phyloP scores from a whole-genome alignment of 2,797 vertebrate species.

The Neosalanx taihuensis region DNA sequence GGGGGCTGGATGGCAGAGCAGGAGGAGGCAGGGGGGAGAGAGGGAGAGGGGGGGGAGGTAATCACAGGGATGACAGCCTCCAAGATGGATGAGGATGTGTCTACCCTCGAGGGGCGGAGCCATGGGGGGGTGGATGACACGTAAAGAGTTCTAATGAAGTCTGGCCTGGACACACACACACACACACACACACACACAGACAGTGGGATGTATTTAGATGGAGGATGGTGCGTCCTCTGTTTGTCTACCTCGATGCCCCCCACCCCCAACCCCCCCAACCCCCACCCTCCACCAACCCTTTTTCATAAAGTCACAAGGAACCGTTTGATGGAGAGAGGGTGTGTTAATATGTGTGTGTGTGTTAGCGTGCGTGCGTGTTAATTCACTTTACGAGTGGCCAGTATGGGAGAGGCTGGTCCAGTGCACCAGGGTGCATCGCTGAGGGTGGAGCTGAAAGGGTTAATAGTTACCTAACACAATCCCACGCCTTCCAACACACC shows the following conservation, averaged over 20 bases:
- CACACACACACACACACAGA: background rate
- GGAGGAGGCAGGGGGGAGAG: background rate
- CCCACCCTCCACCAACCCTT: slow-evolving; percentile 59
- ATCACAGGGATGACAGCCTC: slow-evolving; percentile 39
- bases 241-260: background rate
- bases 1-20: background rate
- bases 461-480: slow-evolving; percentile 61
- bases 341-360: slow-evolving; percentile 50
- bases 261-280: slow-evolving; percentile 41
- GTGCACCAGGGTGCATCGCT: slow-evolving; percentile 53
- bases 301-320: slow-evolving; percentile 50
- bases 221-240: slow-evolving; percentile 15
- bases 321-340: slow-evolving; percentile 18
- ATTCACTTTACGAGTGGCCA: slow-evolving; percentile 67
- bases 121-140: slow-evolving; percentile 20
- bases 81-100: slow-evolving; percentile 30
- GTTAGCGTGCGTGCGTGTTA: slow-evolving; percentile 59
- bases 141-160: slow-evolving; percentile 42
- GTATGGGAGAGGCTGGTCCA: slow-evolving; percentile 62
- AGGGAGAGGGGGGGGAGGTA: background rate
- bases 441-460: slow-evolving; percentile 53
- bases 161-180: slow-evolving; percentile 19
- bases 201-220: background rate
- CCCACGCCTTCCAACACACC: slow-evolving; percentile 56
- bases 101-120: slow-evolving; percentile 23